Percentiles rank a stretch among this genome's conserved stretches.
Evolutionary conservation across 2,888 invertebrate genomes (phyloP).

Genomic region (Apoda limacodes): DNA sequence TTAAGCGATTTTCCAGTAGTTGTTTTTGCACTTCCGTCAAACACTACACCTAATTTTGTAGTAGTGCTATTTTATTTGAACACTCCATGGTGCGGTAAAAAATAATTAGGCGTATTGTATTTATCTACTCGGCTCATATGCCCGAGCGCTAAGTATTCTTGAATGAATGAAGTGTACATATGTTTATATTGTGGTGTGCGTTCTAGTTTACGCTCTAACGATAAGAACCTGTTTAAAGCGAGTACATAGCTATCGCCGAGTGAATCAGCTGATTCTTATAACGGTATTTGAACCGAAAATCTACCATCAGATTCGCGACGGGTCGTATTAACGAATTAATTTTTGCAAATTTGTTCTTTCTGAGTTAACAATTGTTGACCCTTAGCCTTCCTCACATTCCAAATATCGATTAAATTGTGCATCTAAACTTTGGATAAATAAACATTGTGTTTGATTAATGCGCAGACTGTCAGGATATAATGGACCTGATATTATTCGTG

Average conservation of each 20-base stretch:
- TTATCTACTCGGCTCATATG: too few relatives aligned
- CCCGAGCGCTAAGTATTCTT: too few relatives aligned
- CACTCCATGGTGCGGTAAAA: conserved; percentile 8
- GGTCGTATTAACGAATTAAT: conserved; percentile 1
- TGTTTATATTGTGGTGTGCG: not conserved
- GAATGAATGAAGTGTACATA: conserved; percentile 3
- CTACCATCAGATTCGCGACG: too few relatives aligned
- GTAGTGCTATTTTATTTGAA: conserved; percentile 6
- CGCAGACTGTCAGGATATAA: conserved; percentile 5
- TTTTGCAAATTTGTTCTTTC: conserved; percentile 1
- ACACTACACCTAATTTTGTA: conserved; percentile 7
- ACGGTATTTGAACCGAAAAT: conserved; percentile 3
- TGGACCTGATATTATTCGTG: conserved; percentile 18
- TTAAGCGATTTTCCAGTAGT: conserved; percentile 3
- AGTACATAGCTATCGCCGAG: too few relatives aligned
- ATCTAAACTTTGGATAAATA: conserved; percentile 11
- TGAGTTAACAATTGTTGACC: not conserved
- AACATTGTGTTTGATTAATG: conserved; percentile 10
- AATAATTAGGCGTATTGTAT: too few relatives aligned
- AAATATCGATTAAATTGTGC: too few relatives aligned
- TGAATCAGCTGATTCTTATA: too few relatives aligned
- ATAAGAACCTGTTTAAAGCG: too few relatives aligned
- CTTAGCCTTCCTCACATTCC: too few relatives aligned
- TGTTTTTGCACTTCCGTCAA: conserved; percentile 6
- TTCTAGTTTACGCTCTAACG: too few relatives aligned